Conservation (phyloP, 2,113 vertebrate genomes). For the Halcyon malimbica region DNA sequence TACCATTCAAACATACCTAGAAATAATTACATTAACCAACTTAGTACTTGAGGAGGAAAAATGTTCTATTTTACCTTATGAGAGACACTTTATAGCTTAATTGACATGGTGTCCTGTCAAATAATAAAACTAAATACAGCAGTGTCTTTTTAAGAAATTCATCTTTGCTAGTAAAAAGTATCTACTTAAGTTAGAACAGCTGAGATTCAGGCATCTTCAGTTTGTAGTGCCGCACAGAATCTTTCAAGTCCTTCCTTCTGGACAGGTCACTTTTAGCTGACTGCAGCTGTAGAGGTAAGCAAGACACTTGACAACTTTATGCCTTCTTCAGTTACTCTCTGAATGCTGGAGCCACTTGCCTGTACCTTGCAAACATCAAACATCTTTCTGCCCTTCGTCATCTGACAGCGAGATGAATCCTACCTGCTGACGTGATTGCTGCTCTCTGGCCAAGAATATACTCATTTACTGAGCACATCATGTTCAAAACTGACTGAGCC, state of each 20-base stretch:
- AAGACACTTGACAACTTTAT: background rate
- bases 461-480: background rate
- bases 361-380: background rate
- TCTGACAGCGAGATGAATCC: background rate
- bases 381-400: background rate
- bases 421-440: background rate
- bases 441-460: background rate
- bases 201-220: background rate
- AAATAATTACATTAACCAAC: background rate
- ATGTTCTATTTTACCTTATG: background rate
- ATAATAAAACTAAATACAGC: background rate
- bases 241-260: background rate
- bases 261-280: background rate
- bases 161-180: background rate
- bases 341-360: background rate
- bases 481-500: background rate
- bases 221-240: background rate
- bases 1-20: background rate
- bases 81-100: accelerated
- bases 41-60: background rate
- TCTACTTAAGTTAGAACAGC: background rate
- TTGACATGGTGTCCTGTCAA: background rate
- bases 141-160: background rate
- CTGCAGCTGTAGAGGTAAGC: background rate
- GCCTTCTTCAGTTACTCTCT: background rate